Evolutionary conservation across 2,113 vertebrate species (phyloP), one percentile per base, ranked within the genome.

Genomic region (Rhadina sibilatrix): DNA sequence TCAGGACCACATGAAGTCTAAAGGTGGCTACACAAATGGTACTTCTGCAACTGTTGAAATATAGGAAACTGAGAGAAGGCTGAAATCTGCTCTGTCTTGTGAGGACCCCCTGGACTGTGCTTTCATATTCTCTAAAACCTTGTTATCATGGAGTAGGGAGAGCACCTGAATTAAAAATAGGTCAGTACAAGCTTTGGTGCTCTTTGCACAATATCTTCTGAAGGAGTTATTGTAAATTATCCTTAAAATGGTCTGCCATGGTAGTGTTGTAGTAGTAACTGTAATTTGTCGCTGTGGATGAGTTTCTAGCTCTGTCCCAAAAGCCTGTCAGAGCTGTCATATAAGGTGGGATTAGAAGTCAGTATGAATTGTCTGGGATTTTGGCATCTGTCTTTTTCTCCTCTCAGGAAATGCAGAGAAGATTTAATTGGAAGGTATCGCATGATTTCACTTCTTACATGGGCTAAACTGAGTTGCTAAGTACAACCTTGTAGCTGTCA

Each of bases 1-100:
- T 96, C 98, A 99, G 94, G 96, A 98, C 70, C 98, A 98, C 91
- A 99, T 99, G 98, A 99, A 99, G 97, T 99, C 98, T 89, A 98
- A 99, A 98, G 98, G 98, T 40, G 98, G 98, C 64, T 98, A 99
- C 66, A 95, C 94, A 53, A 98, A 98, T 21, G 97, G 97, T 79
- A 96, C 97, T 63, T 96, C 98, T 66, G 97, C 98, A 93, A 97
- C 97, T 52, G 97, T 94, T 40, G 98, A 98, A 82, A 94, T 98
- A 69, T 98, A 98, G 68, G 38, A 97, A 97, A 97, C 97, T 92
- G 54, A 97, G 85, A 77, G 97, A 70, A 93, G 70, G 59, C 57
- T 47, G 59, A 64, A 63, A 22, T 82, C 74, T 76, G 44, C 44
- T 81, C 33, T 81, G 35, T 77, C n/a, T 83, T 52, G 20, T 4